Conservation (phyloP, 2,797 vertebrate species). For the Tadarida brasiliensis region DNA sequence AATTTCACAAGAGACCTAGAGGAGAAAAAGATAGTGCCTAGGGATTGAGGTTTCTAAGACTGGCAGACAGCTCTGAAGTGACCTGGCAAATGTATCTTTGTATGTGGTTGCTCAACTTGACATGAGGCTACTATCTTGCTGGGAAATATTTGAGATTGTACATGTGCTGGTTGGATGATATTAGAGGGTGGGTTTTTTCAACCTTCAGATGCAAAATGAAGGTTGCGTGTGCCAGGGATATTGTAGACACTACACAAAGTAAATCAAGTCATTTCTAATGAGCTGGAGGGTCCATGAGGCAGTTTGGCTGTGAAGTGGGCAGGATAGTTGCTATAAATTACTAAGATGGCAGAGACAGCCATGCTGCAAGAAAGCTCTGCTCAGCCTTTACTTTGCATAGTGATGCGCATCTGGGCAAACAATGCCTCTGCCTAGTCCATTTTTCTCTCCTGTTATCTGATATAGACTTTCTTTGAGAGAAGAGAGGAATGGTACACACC, state of each 20-base stretch:
- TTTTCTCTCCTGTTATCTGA: neutral
- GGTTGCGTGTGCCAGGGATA: neutral
- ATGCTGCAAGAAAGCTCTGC: neutral
- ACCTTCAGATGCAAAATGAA: constrained; percentile 25
- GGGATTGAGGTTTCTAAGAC: neutral
- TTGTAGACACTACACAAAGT: neutral
- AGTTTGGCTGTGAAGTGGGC: neutral
- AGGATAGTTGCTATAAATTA: neutral
- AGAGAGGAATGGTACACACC: neutral
- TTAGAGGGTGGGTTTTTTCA: neutral
- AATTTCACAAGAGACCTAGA: constrained; percentile 17
- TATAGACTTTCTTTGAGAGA: neutral
- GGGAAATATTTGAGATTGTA: neutral
- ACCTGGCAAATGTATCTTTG: neutral
- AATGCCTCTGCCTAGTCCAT: neutral
- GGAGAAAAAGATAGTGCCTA: neutral
- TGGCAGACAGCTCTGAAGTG: neutral
- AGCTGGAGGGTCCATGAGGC: neutral
- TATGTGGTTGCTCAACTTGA: neutral
- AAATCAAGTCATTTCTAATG: neutral
- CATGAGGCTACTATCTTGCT: neutral
- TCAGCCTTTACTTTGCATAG: neutral
- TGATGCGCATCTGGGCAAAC: neutral
- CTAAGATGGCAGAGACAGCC: neutral
- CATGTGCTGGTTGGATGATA: neutral